Evolutionary conservation across 2,888 invertebrate genomes (phyloP).

Genomic region (Alentia gelatinosa): DNA sequence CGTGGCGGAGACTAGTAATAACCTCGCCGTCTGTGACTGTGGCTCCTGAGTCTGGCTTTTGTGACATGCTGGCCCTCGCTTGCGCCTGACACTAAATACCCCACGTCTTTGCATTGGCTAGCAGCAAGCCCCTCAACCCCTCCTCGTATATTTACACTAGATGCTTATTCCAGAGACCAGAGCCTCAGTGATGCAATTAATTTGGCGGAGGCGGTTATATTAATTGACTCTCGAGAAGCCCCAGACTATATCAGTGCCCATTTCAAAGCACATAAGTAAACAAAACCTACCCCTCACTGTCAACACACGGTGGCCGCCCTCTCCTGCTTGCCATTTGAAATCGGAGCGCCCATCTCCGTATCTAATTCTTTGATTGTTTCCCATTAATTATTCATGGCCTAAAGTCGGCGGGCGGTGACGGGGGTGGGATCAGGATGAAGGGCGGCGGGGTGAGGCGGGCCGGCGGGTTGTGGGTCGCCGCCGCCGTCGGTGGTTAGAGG

Average conservation of each 20-base stretch:
- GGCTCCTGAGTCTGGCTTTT: not conserved
- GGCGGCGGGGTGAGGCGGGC: not conserved
- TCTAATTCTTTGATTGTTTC: conserved; percentile 45
- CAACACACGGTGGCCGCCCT: not conserved
- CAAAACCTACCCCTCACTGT: conserved; percentile 23
- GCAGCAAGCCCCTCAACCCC: not conserved
- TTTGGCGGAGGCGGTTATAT: conserved; percentile 28
- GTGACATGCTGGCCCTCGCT: not conserved
- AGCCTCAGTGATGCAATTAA: conserved; percentile 48
- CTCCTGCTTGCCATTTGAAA: not conserved
- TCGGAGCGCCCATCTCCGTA: not conserved
- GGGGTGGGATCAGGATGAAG: not conserved
- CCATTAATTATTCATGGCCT: conserved; percentile 31
- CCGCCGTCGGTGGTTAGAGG: not conserved
- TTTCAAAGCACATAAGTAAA: conserved; percentile 41
- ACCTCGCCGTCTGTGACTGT: not conserved
- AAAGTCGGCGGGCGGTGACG: not conserved
- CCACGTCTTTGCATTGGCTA: not conserved
- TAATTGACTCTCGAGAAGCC: conserved; percentile 36
- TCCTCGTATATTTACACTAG: conserved; percentile 30
- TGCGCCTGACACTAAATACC: not conserved
- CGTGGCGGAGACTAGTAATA: not conserved
- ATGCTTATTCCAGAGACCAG: conserved; percentile 8
- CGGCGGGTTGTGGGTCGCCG: conserved; percentile 33
- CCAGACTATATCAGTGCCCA: conserved; percentile 14